Evolutionary conservation across 1,140 invertebrate species (phyloP).

Genomic region (Berghia stephanieae): DNA sequence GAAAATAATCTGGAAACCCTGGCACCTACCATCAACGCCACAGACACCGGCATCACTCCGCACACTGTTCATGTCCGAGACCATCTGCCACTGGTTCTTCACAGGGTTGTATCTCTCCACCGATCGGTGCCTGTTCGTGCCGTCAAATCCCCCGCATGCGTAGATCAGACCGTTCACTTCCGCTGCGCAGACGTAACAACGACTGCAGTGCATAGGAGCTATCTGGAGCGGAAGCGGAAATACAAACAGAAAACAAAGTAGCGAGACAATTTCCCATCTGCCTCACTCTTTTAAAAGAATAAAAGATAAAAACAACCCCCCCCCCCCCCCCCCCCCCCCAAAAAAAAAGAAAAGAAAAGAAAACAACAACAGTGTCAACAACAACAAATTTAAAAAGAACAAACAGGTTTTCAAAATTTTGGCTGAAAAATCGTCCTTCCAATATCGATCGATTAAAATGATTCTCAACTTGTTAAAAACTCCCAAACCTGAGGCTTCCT

Average conservation of each 20-base stretch:
- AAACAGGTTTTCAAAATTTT: too few species aligned
- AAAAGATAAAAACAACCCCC: too few species aligned
- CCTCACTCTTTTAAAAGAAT: not conserved
- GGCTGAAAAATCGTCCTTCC: too few species aligned
- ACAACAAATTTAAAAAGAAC: not conserved
- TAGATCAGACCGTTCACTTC: constrained; percentile 49
- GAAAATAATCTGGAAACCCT: not conserved
- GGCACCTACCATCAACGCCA: constrained; percentile 67
- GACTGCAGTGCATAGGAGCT: constrained; percentile 53
- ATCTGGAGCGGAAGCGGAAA: constrained; percentile 35
- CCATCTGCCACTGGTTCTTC: constrained; percentile 81
- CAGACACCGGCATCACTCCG: constrained; percentile 82
- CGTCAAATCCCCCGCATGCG: constrained; percentile 85
- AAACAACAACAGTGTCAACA: not conserved
- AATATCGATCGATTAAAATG: too few species aligned
- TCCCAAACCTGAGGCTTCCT: not conserved
- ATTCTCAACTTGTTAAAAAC: too few species aligned
- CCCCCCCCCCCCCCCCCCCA: too few species aligned
- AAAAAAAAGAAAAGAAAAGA: not conserved
- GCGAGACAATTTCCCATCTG: not conserved
- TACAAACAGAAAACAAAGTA: not conserved
- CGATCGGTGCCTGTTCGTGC: constrained; percentile 83
- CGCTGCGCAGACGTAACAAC: constrained; percentile 50
- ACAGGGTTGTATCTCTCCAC: constrained; percentile 86
- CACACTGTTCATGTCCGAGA: constrained; percentile 66